These are phyloP conservation scores for Neoascia interrupta DNA, from an alignment of 2,888 invertebrate species.

Conservation along the genomic window DNA sequence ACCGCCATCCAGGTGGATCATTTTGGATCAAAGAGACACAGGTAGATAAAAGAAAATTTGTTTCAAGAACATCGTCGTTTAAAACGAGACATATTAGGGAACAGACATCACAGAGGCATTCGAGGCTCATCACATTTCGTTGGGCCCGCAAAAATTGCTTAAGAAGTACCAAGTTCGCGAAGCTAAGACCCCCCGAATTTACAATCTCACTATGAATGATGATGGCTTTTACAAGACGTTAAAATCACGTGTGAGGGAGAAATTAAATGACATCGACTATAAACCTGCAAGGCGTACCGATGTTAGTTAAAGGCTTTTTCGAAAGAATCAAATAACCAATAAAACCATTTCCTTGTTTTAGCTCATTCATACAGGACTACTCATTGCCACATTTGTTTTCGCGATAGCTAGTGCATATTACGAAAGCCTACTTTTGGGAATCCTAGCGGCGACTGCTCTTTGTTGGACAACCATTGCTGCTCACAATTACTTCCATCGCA, in stretches of 20 bases:
- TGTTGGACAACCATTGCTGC: conserved; percentile 83
- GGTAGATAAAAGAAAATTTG: conserved; percentile 78
- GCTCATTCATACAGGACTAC: conserved; percentile 78
- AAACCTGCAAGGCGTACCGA: conserved; percentile 75
- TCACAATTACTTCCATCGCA: conserved; percentile 89
- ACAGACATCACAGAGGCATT: conserved; percentile 91
- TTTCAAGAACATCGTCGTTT: too few relatives aligned
- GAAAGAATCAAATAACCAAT: neutral
- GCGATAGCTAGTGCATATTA: conserved; percentile 77
- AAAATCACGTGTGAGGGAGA: conserved; percentile 82
- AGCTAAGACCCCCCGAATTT: conserved; percentile 83
- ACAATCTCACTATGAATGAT: conserved; percentile 86
- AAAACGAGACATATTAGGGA: conserved; percentile 80
- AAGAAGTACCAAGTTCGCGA: conserved; percentile 85
- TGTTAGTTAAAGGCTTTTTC: conserved; percentile 73
- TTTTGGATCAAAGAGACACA: conserved; percentile 87
- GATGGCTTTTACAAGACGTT: conserved; percentile 88
- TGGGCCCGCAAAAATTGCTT: conserved; percentile 82
- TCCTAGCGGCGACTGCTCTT: conserved; percentile 82
- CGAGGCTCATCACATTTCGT: conserved; percentile 86
- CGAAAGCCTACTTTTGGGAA: conserved; percentile 74
- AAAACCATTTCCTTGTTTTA: conserved; percentile 51
- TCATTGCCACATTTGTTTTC: conserved; percentile 76
- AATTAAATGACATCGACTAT: conserved; percentile 82
- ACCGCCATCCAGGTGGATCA: conserved; percentile 91